A percentile compares a stretch with the other conserved stretches of the same genome.
These are phyloP conservation scores for Penaeus japonicus DNA, from an alignment of 1,140 invertebrate genomes.

Conservation along the genomic window DNA sequence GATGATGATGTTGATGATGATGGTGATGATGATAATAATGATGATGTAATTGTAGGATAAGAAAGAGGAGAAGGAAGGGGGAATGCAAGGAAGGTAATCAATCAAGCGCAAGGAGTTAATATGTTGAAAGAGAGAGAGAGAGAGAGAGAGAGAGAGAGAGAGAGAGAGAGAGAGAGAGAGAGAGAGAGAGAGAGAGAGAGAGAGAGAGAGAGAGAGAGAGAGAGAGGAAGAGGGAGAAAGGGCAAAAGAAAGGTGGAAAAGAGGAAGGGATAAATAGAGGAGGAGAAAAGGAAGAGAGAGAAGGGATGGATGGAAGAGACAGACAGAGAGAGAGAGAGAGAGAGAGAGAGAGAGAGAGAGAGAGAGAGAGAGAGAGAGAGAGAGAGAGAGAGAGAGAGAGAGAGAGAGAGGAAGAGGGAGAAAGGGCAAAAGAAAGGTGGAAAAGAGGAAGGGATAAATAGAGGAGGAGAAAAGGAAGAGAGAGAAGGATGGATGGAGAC, in stretches of 20 bases:
- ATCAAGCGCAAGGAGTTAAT: not conserved
- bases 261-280: too few species aligned
- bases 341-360: slow-evolving; percentile 26
- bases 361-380: slow-evolving; percentile 25
- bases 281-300: not conserved
- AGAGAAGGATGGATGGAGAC: not conserved
- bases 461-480: not conserved
- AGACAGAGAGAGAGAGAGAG: not conserved
- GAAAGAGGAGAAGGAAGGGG: not conserved
- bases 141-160: slow-evolving; percentile 10
- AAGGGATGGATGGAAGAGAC: not conserved
- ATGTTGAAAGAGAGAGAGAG: too few species aligned
- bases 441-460: not conserved
- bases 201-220: not conserved
- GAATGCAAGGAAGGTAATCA: not conserved
- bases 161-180: slow-evolving; percentile 1
- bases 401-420: slow-evolving; percentile 20
- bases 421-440: not conserved
- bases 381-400: slow-evolving; percentile 18
- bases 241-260: not conserved
- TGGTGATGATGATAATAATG: too few species aligned
- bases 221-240: not conserved
- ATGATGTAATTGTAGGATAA: too few species aligned
- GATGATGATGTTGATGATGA: too few species aligned
- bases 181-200: not conserved